Conservation (phyloP, 2,888 invertebrate genomes). For the Eristalis pertinax region DNA sequence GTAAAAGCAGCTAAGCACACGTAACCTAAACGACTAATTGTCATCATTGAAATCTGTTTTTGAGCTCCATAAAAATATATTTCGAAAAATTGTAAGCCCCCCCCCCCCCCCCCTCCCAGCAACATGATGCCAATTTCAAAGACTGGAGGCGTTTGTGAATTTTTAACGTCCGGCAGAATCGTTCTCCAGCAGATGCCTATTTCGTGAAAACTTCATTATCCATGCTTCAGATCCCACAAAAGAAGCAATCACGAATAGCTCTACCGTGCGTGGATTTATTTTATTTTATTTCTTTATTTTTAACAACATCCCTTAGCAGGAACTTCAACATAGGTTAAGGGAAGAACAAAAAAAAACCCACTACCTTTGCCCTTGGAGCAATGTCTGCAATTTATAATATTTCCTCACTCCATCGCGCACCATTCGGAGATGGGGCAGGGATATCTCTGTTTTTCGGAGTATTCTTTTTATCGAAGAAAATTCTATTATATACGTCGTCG, state of each 20-base stretch:
- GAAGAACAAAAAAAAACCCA: not conserved
- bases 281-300: not conserved
- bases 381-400: conserved; percentile 1
- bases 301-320: not conserved
- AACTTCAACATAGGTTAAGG: not conserved
- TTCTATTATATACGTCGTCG: conserved; percentile 11
- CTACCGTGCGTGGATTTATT: not conserved
- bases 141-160: conserved; percentile 1
- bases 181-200: not conserved
- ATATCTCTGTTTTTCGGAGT: not conserved
- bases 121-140: not conserved
- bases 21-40: not conserved
- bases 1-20: not conserved
- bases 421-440: not conserved
- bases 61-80: not conserved
- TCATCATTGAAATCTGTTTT: not conserved
- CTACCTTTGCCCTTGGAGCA: not conserved
- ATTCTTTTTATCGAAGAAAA: not conserved
- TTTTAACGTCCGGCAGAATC: not conserved
- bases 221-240: not conserved
- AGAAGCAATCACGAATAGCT: not conserved
- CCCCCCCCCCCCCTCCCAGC: not conserved
- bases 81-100: not conserved
- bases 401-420: not conserved
- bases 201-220: not conserved